Evolutionary conservation across 2,888 invertebrate species (phyloP).

Genomic region (Epinotia ramella): DNA sequence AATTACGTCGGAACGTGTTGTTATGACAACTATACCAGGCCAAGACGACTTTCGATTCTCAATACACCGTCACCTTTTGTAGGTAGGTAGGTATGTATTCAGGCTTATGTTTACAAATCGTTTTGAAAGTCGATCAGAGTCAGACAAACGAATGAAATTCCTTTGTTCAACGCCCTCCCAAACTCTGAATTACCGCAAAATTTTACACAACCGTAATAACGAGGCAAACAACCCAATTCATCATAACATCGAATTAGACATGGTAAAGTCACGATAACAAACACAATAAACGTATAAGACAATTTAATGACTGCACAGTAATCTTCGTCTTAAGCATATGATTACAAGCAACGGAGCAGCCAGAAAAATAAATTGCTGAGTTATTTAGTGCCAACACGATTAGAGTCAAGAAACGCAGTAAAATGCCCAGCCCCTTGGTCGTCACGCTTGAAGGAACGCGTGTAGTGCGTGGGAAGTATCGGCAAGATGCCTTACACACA

Average conservation of each 20-base stretch:
- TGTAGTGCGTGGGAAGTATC: conserved; percentile 80
- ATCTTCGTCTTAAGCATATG: conserved; percentile 35
- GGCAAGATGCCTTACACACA: conserved; percentile 72
- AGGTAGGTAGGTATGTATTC: conserved; percentile 8
- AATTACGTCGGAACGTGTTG: conserved; percentile 43
- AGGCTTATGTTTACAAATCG: conserved; percentile 37
- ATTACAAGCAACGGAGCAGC: conserved; percentile 37
- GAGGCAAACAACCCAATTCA: conserved; percentile 29
- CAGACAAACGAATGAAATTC: conserved; percentile 28
- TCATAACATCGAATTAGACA: conserved; percentile 39
- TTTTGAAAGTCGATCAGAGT: conserved; percentile 38
- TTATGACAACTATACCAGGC: conserved; percentile 42
- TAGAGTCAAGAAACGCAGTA: conserved; percentile 71
- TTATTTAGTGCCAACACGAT: conserved; percentile 66
- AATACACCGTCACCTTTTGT: conserved; percentile 39
- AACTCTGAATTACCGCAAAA: conserved; percentile 24
- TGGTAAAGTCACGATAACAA: conserved; percentile 34
- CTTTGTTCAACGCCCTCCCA: conserved; percentile 34
- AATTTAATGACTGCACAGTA: conserved; percentile 39
- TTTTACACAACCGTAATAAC: conserved; percentile 34
- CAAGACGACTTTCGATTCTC: conserved; percentile 45
- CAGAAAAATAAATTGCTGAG: conserved; percentile 50
- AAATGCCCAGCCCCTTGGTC: conserved; percentile 78
- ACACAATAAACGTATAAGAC: conserved; percentile 35
- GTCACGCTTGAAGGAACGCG: conserved; percentile 77